Percentiles rank a stretch among this genome's conserved stretches.
These are phyloP conservation scores for Malthinus seriepunctatus DNA, from an alignment of 2,888 invertebrate genomes.

Conservation along the genomic window DNA sequence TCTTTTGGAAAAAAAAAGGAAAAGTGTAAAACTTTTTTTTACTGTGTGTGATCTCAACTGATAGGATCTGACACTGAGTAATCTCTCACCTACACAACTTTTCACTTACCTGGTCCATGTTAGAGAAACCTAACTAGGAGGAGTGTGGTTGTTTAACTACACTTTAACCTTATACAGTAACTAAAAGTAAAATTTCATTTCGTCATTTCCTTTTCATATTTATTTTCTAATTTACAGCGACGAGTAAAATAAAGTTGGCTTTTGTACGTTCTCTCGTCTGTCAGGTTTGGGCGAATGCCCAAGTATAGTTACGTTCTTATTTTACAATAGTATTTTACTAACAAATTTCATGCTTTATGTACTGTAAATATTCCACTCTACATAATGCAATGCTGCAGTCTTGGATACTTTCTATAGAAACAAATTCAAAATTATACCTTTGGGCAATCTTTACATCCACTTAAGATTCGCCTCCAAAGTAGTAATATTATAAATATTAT, in stretches of 20 bases:
- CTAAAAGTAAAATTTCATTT: slow-evolving; percentile 28
- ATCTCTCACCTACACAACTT: slow-evolving; percentile 31
- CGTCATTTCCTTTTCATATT: slow-evolving; percentile 27
- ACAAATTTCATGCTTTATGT: slow-evolving; percentile 29
- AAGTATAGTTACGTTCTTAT: slow-evolving; percentile 14
- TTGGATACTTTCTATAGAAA: slow-evolving; percentile 4
- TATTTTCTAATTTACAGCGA: slow-evolving; percentile 23
- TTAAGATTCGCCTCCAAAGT: no score
- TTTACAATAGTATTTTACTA: slow-evolving; percentile 22
- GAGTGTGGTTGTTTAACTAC: slow-evolving; percentile 26
- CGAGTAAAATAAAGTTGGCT: slow-evolving; percentile 18
- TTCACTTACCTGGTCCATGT: slow-evolving; percentile 30
- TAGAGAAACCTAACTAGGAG: slow-evolving; percentile 26
- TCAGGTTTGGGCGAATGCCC: slow-evolving; percentile 26
- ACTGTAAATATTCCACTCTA: slow-evolving; percentile 20
- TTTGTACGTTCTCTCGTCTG: slow-evolving; percentile 15
- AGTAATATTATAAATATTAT: no score
- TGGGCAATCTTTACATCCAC: background rate
- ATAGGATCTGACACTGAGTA: slow-evolving; percentile 29
- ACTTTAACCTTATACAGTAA: slow-evolving; percentile 14
- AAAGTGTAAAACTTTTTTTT: slow-evolving; percentile 23
- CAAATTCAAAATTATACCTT: slow-evolving; percentile 10
- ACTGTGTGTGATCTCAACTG: slow-evolving; percentile 25
- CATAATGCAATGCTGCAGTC: slow-evolving; percentile 15
- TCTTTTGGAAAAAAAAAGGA: slow-evolving; percentile 18